These are phyloP conservation scores for Charadrius vociferus DNA, from an alignment of 2,113 vertebrate genomes.

Conservation along the genomic window DNA sequence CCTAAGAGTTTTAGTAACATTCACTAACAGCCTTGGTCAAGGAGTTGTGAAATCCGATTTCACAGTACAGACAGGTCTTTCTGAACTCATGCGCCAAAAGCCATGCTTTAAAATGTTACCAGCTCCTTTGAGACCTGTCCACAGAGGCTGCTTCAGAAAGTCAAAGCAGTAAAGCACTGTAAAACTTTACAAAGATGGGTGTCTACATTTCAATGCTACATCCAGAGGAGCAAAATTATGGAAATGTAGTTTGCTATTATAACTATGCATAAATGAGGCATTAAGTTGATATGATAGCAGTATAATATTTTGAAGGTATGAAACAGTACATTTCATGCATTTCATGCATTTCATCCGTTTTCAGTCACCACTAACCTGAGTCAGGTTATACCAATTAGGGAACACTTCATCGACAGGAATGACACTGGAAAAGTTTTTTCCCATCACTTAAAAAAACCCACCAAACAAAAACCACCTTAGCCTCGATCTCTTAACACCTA, in stretches of 20 bases:
- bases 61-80: background rate
- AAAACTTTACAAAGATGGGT: background rate
- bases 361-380: background rate
- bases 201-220: background rate
- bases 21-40: background rate
- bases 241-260: background rate
- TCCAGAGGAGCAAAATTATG: background rate
- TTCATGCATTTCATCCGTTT: background rate
- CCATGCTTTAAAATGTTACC: background rate
- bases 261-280: background rate
- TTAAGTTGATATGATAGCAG: background rate
- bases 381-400: background rate
- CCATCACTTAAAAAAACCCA: background rate
- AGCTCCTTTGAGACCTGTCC: background rate
- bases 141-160: background rate
- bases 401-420: background rate
- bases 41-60: constrained; percentile 16
- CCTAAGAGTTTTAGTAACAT: background rate
- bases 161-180: background rate
- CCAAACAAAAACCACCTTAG: background rate
- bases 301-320: background rate
- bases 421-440: background rate
- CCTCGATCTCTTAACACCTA: background rate
- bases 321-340: background rate
- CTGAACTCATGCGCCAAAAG: background rate